Percentiles rank a stretch among this genome's conserved stretches.
Evolutionary conservation across 2,113 vertebrate species (phyloP).

Genomic region (Todiramphus saurophagus): DNA sequence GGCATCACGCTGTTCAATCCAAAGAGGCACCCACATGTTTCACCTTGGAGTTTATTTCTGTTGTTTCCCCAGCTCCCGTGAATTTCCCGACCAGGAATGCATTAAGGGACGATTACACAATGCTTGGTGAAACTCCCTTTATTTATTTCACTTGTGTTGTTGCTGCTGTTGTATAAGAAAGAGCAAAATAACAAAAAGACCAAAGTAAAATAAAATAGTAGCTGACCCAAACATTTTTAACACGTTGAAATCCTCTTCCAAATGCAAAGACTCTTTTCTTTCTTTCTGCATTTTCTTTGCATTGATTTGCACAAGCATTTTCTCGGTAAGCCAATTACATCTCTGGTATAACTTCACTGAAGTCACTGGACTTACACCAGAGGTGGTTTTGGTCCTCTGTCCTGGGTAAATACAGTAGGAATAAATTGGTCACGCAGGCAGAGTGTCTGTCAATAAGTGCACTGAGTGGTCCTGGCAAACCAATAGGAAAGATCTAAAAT

Average conservation of each 20-base stretch:
- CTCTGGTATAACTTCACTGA: constrained; percentile 68
- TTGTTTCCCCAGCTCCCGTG: not conserved
- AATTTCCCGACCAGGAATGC: constrained; percentile 8
- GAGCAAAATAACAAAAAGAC: constrained; percentile 69
- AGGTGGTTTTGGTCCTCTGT: constrained; percentile 57
- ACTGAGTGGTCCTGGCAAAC: constrained; percentile 68
- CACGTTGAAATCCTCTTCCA: not conserved
- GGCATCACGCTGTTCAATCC: not conserved
- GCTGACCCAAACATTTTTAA: constrained; percentile 58
- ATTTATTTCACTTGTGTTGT: constrained; percentile 71
- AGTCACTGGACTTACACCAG: constrained; percentile 62
- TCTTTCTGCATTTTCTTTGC: constrained; percentile 41
- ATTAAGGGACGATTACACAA: constrained; percentile 47
- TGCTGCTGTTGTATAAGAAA: constrained; percentile 65
- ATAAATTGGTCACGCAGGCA: constrained; percentile 62
- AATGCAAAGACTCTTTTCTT: constrained; percentile 19
- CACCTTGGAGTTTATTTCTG: not conserved
- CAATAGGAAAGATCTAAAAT: constrained; percentile 68
- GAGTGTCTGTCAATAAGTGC: constrained; percentile 61
- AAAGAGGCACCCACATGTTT: not conserved
- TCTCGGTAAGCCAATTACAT: constrained; percentile 55
- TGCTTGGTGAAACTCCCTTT: constrained; percentile 70
- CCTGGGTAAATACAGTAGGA: constrained; percentile 64
- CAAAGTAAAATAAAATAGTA: constrained; percentile 61
- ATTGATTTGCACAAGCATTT: constrained; percentile 22